Base-by-base conservation (phyloP, 2,888 invertebrate species). In the Epinotia brunnichana region DNA sequence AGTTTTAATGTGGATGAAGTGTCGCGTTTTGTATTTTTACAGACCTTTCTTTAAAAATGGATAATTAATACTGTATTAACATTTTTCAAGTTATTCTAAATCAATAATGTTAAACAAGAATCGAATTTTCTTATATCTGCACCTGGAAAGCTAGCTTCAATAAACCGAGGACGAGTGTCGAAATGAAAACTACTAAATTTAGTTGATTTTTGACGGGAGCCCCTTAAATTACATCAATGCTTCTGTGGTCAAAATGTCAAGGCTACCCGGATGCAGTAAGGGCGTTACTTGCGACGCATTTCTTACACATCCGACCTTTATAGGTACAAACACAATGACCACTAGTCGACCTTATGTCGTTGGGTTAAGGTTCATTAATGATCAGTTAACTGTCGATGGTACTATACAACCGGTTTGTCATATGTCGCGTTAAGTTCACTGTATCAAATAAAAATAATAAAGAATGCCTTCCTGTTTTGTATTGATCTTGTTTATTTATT, bases 231-330 rank as follows among this genome's bases (percentile, higher is more conserved):
- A 66, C 63, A 51, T 21, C 54, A 54, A 53, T 61, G 48, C 61
- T 62, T 60, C 68, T 59, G 73, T 73, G 69, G 63, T 63, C 69
- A 69, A 73, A 71, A 73, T 73, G 68, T 63, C 73, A 73, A 17
- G 56, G 39, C 19, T 10, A 68, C 73, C 57, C 68, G 73, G 68
- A 73, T 63, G 62, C 41, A 10, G 21, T 39, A 53, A 73, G 69
- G 73, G 62, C 69, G 10, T 73, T 69, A 63, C 62, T 44, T 39
- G 11, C 21, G 68, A 62, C 62, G 44, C 57, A 63, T 73, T 63
- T 39, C 57, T 21, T 15, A 24, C 48, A 17, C 63, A 61, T 73
- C 51, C 62, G 51, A 68, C 68, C 68, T 73, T 73, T 48, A n/a
- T 44, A 44, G 44, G 44, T 44, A 44, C 13, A 5, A 48, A 48